Base-by-base conservation (phyloP, 2,888 invertebrate species). In the Patella pellucida region DNA sequence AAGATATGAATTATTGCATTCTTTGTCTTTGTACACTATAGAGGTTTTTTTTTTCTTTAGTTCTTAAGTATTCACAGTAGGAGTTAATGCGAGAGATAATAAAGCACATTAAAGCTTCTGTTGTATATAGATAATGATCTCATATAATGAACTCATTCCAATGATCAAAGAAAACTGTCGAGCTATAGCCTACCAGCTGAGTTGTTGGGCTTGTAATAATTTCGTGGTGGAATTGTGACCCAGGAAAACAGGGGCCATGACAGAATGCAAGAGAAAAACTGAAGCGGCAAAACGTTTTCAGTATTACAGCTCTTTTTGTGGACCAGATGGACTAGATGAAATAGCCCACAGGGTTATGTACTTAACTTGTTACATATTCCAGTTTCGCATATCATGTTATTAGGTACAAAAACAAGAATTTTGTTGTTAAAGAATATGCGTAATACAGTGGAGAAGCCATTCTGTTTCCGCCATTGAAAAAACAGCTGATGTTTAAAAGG, bases 41-140 rank as follows among this genome's bases (percentile, higher is more conserved):
- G 62, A 62, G 41, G 31, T 2, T 41, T 41, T 41, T 41, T 41
- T 41, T 41, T 41, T 9, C 41, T 41, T 41, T 41, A 41, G 41
- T 41, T 41, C 41, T 41, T 41, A 41, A 41, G 41, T 41, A 41
- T 41, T 41, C 62, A 9, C 62, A 62, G 62, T 62, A 23, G 62
- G 62, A 23, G 62, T 62, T 62, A 23, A 62, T 23, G 62, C 14
- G 62, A 14, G 23, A 62, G 62, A 62, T 62, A 62, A 62, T 62
- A 62, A 62, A 62, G 62, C 62, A 62, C 62, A 62, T 62, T 62
- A 62, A 62, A 62, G 23, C 62, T 23, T 62, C 62, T 62, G 62
- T 62, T 62, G 62, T 62, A 23, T 62, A 62, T 23, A 62, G 62
- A 62, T 62, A 62, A 62, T 62, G 19, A 62, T 62, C 62, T 62